phyloP scores from a whole-genome alignment of 2,113 vertebrate species.

The Bucco capensis region DNA sequence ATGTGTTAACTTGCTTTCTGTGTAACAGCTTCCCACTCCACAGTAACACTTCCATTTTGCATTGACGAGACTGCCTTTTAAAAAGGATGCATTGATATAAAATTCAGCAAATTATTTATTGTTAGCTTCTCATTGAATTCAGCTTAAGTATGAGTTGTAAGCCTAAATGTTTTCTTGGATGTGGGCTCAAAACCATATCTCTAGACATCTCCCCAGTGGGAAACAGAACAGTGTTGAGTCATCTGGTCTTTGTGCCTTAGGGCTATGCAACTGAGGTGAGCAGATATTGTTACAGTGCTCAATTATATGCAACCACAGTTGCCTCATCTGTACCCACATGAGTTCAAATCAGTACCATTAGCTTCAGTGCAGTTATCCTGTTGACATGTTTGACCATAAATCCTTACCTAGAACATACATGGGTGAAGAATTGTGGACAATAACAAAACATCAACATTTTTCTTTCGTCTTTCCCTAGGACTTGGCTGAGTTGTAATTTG shows the following conservation, averaged over 20 bases:
- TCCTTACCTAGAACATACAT: neutral
- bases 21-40: constrained; percentile 20
- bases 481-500: neutral
- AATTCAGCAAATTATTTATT: constrained; percentile 2
- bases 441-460: neutral
- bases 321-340: constrained; percentile 14
- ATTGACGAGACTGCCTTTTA: neutral
- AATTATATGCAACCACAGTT: constrained; percentile 30
- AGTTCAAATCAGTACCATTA: constrained; percentile 43
- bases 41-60: neutral
- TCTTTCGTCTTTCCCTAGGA: neutral
- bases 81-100: neutral
- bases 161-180: constrained; percentile 17
- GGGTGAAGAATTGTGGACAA: neutral
- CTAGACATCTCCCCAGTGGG: neutral
- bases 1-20: neutral
- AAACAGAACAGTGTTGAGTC: constrained; percentile 36
- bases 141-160: neutral
- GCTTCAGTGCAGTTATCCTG: constrained; percentile 6
- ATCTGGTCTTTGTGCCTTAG: neutral
- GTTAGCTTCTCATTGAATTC: neutral
- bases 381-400: constrained; percentile 17
- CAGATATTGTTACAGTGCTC: constrained; percentile 12
- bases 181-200: neutral
- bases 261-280: constrained; percentile 18